Evolutionary conservation across 30 jellyfish, hydroid and myxozoan species (phyloP).

Genomic region (Phacellophora camtschatica): DNA sequence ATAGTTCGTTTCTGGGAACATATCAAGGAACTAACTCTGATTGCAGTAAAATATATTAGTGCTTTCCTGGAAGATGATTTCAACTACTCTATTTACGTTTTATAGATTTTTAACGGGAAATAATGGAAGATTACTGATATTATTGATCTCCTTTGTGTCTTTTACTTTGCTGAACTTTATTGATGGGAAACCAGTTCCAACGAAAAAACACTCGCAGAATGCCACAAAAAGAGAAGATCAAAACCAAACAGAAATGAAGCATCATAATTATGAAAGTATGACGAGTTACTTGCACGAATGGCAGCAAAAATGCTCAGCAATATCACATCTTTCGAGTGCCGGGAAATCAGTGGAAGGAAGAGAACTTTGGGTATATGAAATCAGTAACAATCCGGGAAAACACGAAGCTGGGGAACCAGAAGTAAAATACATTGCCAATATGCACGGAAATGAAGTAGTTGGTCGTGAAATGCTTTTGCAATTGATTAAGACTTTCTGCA

Average conservation of each 20-base stretch:
- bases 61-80: too few species aligned
- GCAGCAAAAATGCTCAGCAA: slow-evolving; percentile 65
- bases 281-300: slow-evolving; percentile 59
- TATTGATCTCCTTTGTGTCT: too few species aligned
- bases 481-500: slow-evolving; percentile 53
- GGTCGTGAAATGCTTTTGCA: slow-evolving; percentile 90
- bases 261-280: slow-evolving; percentile 85
- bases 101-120: too few species aligned
- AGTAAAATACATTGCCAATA: slow-evolving; percentile 83
- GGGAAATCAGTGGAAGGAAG: slow-evolving; percentile 94
- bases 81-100: too few species aligned
- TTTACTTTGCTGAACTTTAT: not conserved
- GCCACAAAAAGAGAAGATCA: slow-evolving; percentile 13
- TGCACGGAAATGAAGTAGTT: slow-evolving; percentile 99
- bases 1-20: too few species aligned
- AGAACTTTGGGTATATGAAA: slow-evolving; percentile 84
- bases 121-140: too few species aligned
- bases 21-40: too few species aligned
- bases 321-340: slow-evolving; percentile 57
- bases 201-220: not conserved
- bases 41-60: too few species aligned
- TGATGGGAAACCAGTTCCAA: not conserved
- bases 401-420: slow-evolving; percentile 98
- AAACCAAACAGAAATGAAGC: slow-evolving; percentile 43
- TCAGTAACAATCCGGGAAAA: slow-evolving; percentile 83